These are phyloP conservation scores for Vidua macroura DNA, from an alignment of 2,113 vertebrate genomes.

Conservation along the genomic window DNA sequence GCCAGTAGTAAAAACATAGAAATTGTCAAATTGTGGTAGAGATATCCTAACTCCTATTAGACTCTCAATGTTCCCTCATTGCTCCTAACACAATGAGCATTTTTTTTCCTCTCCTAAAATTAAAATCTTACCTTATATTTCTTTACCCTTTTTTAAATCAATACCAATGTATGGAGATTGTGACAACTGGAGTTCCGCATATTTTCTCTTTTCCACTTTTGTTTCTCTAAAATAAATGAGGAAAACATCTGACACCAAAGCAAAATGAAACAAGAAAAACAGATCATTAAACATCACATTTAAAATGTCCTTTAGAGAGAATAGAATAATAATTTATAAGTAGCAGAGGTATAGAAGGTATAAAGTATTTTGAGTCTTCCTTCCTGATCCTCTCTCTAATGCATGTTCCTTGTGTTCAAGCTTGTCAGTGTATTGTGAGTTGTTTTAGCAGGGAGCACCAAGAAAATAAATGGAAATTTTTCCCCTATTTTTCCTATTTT, in stretches of 20 bases:
- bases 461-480: not conserved
- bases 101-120: not conserved
- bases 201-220: not conserved
- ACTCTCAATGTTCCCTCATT: not conserved
- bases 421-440: not conserved
- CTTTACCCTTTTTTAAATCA: not conserved
- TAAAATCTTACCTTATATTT: not conserved
- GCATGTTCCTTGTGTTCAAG: fast-evolving
- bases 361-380: not conserved
- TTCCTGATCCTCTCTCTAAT: not conserved
- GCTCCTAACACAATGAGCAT: not conserved
- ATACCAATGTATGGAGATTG: not conserved
- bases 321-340: not conserved
- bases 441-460: not conserved
- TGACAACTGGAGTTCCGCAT: not conserved
- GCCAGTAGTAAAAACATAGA: not conserved
- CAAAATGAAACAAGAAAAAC: not conserved
- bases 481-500: not conserved
- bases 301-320: not conserved
- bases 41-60: not conserved
- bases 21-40: not conserved
- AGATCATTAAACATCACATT: not conserved
- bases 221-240: not conserved
- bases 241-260: not conserved
- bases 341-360: not conserved